These are phyloP conservation scores for Amitus sp. DNA, from an alignment of 2,888 invertebrate genomes.

Conservation along the genomic window DNA sequence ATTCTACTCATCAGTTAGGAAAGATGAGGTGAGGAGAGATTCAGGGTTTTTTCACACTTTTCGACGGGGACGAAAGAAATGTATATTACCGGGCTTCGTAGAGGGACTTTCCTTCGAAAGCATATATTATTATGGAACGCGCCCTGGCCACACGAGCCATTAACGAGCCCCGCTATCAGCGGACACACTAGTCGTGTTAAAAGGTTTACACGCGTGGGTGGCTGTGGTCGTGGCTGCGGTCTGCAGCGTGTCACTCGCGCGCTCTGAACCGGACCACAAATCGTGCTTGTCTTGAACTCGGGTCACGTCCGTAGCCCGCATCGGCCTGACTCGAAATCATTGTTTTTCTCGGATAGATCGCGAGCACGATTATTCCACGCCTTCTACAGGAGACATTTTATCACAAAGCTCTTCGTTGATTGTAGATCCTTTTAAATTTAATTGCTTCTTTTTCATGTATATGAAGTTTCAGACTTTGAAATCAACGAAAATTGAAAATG, in stretches of 20 bases:
- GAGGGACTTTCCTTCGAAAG: slow-evolving; percentile 36
- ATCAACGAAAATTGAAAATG: slow-evolving; percentile 6
- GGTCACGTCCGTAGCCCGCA: slow-evolving; percentile 41
- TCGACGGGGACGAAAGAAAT: slow-evolving; percentile 26
- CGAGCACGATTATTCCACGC: slow-evolving; percentile 26
- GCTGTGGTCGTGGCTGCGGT: slow-evolving; percentile 45
- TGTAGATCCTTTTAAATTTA: no score
- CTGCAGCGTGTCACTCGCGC: slow-evolving; percentile 51
- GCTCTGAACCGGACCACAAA: slow-evolving; percentile 47
- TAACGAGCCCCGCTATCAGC: slow-evolving; percentile 36
- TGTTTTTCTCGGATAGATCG: slow-evolving; percentile 29
- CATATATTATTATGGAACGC: slow-evolving; percentile 25
- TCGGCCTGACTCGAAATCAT: slow-evolving; percentile 24
- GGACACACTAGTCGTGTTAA: slow-evolving; percentile 44
- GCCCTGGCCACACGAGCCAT: slow-evolving; percentile 24
- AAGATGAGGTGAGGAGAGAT: no score
- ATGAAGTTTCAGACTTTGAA: no score
- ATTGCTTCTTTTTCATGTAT: no score
- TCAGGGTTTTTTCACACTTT: slow-evolving; percentile 35
- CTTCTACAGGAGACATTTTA: neutral
- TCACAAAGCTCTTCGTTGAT: no score
- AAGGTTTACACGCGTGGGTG: slow-evolving; percentile 49
- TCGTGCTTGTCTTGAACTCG: slow-evolving; percentile 42
- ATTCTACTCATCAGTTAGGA: no score
- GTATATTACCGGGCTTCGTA: slow-evolving; percentile 33